phyloP scores from a whole-genome alignment of 1,140 invertebrate genomes.

The Drosophila kanapiae region DNA sequence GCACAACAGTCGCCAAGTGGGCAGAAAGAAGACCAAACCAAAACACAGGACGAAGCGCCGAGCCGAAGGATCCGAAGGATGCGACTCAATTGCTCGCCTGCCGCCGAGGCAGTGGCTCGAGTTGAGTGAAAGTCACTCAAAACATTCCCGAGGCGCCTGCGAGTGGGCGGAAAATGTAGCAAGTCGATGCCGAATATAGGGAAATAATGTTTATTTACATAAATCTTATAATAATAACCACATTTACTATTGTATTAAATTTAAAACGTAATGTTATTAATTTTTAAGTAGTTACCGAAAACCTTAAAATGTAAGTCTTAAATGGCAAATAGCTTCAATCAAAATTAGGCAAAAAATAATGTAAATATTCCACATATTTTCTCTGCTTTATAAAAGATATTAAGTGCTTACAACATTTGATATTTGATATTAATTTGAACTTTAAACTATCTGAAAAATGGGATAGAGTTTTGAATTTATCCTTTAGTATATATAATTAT shows the following conservation, averaged over 20 bases:
- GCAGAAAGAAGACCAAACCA: slow-evolving; percentile 25
- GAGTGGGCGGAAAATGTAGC: neutral
- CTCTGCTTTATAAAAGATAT: neutral
- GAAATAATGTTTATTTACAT: too few relatives aligned
- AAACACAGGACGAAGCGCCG: slow-evolving; percentile 48
- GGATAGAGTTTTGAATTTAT: too few relatives aligned
- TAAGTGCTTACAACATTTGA: neutral
- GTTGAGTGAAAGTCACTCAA: slow-evolving; percentile 15
- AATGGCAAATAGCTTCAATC: too few relatives aligned
- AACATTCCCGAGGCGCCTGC: neutral
- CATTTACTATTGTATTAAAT: too few relatives aligned
- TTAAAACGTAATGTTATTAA: too few relatives aligned
- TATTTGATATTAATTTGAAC: neutral
- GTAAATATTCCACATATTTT: neutral
- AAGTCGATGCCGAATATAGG: neutral
- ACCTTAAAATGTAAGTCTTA: too few relatives aligned
- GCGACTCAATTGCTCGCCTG: neutral
- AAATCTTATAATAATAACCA: too few relatives aligned
- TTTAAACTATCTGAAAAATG: neutral
- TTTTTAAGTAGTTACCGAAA: too few relatives aligned
- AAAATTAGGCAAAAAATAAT: too few relatives aligned
- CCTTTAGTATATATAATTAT: too few relatives aligned
- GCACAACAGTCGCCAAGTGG: slow-evolving; percentile 55
- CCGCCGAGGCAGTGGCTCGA: neutral
- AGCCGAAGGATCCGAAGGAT: slow-evolving; percentile 5